These are phyloP conservation scores for Ageneiosus marmoratus DNA, from an alignment of 2,113 vertebrate genomes.

Conservation along the genomic window DNA sequence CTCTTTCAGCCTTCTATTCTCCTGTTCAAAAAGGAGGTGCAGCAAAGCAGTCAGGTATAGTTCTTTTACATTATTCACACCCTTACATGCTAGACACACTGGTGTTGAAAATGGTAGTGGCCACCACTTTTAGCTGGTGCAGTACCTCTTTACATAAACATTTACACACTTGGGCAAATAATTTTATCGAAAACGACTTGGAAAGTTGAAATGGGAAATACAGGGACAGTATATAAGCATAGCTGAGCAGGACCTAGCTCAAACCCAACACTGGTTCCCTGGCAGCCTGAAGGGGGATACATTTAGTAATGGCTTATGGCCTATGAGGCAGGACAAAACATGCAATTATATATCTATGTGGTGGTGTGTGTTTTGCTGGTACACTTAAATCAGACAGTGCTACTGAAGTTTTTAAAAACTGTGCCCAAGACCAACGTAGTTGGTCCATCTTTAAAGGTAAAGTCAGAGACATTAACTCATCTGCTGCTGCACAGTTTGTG, in stretches of 20 bases:
- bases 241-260: neutral
- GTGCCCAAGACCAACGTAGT: no score
- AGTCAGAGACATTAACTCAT: no score
- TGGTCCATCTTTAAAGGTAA: no score
- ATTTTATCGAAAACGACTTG: neutral
- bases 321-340: no score
- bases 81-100: neutral
- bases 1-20: constrained; percentile 89
- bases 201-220: neutral
- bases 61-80: neutral
- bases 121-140: neutral
- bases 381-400: no score
- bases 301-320: no score
- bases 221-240: neutral
- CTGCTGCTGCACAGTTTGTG: no score
- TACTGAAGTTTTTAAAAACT: no score
- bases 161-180: neutral
- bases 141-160: neutral
- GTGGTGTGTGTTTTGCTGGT: no score
- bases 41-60: constrained; percentile 74
- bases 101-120: neutral
- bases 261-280: neutral
- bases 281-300: no score
- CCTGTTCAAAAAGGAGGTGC: constrained; percentile 76
- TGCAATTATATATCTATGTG: no score